Conservation (phyloP, 1,140 invertebrate genomes). For the Calliopsis andreniformis region DNA sequence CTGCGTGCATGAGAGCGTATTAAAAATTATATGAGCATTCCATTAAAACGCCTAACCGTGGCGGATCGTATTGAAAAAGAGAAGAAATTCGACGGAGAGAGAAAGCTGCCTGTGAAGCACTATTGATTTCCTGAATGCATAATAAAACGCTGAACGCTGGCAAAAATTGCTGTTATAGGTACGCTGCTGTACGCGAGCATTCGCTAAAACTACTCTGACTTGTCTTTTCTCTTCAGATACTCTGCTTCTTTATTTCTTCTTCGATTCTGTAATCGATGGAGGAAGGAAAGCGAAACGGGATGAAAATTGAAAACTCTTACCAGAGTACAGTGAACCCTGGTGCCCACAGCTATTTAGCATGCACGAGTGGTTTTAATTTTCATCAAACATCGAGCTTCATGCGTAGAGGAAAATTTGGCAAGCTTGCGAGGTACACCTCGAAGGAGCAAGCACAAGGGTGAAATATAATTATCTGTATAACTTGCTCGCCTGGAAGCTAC, state of each 20-base stretch:
- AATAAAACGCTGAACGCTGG: background rate
- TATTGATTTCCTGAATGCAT: slow-evolving; percentile 1
- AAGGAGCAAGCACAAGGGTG: background rate
- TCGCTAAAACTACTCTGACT: too few species aligned
- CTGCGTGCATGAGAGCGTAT: background rate
- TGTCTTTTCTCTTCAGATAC: too few species aligned
- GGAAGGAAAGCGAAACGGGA: too few species aligned
- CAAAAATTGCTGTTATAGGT: background rate
- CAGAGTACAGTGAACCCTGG: too few species aligned
- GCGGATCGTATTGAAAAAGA: background rate
- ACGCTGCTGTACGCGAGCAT: too few species aligned
- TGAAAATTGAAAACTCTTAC: too few species aligned
- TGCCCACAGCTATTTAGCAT: too few species aligned
- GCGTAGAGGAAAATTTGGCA: background rate
- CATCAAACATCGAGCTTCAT: background rate
- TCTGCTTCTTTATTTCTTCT: too few species aligned
- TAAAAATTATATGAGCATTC: slow-evolving; percentile 12
- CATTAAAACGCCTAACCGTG: background rate
- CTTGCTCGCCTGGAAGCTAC: background rate
- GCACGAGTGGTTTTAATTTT: too few species aligned
- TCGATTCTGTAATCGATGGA: too few species aligned
- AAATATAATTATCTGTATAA: background rate
- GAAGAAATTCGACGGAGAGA: background rate
- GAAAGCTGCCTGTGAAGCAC: background rate
- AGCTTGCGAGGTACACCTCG: background rate